Percentiles rank a stretch among this genome's conserved stretches.
These are phyloP conservation scores for Polydrusus cervinus DNA, from an alignment of 2,888 invertebrate species.

Conservation along the genomic window DNA sequence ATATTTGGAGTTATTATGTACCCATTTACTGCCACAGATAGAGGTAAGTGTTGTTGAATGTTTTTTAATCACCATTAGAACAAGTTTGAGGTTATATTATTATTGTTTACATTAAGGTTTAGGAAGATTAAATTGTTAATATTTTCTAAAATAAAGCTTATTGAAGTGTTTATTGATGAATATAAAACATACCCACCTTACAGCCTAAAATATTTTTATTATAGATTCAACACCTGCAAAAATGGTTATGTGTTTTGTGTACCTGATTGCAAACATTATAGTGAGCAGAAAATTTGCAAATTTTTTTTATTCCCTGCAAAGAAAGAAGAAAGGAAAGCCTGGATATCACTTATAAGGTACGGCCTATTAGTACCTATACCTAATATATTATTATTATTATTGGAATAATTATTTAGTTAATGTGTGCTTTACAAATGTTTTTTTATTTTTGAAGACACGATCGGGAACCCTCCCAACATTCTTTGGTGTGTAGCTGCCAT, in stretches of 20 bases:
- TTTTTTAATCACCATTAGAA: background rate
- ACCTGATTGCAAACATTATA: too few species aligned
- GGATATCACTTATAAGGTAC: conserved; percentile 23
- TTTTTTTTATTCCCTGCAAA: conserved; percentile 14
- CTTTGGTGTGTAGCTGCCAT: conserved; percentile 29
- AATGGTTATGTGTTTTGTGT: too few species aligned
- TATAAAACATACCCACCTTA: background rate
- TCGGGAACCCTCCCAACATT: conserved; percentile 11
- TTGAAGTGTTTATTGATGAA: background rate
- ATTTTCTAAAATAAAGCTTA: background rate
- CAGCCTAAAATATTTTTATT: background rate
- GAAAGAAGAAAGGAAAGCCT: background rate
- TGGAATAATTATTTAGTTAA: background rate
- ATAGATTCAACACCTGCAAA: too few species aligned
- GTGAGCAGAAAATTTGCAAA: conserved; percentile 14
- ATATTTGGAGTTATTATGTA: background rate
- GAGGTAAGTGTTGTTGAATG: background rate
- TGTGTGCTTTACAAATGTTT: background rate
- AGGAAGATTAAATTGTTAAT: background rate
- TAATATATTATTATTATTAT: too few species aligned
- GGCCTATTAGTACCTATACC: background rate
- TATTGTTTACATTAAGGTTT: background rate
- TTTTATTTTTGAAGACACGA: conserved; percentile 20
- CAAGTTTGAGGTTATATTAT: background rate
- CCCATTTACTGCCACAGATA: background rate